Base-by-base conservation (phyloP, 2,888 invertebrate species). In the Drosophila infuscata region DNA sequence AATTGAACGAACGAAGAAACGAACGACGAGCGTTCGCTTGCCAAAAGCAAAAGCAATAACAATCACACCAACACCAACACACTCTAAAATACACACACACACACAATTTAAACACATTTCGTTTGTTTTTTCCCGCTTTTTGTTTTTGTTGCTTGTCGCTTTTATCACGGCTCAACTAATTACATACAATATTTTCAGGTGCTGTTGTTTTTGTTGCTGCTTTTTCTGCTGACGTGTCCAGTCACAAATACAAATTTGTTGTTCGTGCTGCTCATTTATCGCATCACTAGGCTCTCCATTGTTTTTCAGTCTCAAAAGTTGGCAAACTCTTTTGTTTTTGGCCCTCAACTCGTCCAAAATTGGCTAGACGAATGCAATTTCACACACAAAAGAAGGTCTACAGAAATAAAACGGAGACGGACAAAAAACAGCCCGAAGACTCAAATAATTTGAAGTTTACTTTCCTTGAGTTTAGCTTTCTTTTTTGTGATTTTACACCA, bases 251-350 rank as follows among this genome's bases (percentile, higher is more conserved):
- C 17, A 51, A 57, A 43, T 41, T 57, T 43, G 38, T 67, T 67
- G 67, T 56, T 72, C 53, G 70, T 63, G 64, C 32, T 57, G 64
- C 67, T 76, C 70, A 73, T 75, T 83, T 81, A 67, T 70, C 68
- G 76, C 76, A 66, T 84, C 83, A 70, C 52, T 74, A 69, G 70
- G 25, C 33, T 65, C 72, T 48, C 80, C 78, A 85, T 83, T 84
- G 83, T 86, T 78, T 81, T 61, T 54, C 53, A 59, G 82, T 79
- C 87, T 77, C 78, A 33, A 80, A 83, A 85, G 76, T 86, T 71
- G 66, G 62, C 65, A 48, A 72, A 77, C 64, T 61, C 58, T 81
- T 76, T 64, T 67, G 68, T 67, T 70, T 67, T 65, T 54, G 43
- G 70, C 33, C 74, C 70, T 67, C 66, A 79, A 74, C 63, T 69